phyloP scores from a whole-genome alignment of 2,888 invertebrate genomes.

The Oxystoma pomonae region DNA sequence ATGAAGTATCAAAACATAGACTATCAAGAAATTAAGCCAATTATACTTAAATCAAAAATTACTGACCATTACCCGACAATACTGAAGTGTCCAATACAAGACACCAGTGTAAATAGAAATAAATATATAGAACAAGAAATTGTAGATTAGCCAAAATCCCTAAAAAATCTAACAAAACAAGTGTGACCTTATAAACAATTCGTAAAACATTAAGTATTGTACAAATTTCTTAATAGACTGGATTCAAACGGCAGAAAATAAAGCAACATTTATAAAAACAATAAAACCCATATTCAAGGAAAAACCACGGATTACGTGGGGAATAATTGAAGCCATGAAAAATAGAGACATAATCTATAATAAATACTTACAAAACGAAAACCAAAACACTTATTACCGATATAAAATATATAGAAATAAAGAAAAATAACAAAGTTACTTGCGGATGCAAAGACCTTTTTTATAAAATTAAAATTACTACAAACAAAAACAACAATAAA shows the following conservation, averaged over 20 bases:
- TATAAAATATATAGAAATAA: neutral
- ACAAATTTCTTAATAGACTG: neutral
- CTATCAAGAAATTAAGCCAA: neutral
- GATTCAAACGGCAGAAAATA: neutral
- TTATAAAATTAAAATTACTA: neutral
- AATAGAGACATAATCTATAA: neutral
- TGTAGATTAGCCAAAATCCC: no score
- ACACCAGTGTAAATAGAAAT: neutral
- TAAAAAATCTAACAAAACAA: neutral
- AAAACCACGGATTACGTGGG: neutral
- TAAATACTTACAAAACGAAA: neutral
- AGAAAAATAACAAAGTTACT: neutral
- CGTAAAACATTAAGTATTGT: neutral
- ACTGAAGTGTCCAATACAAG: neutral
- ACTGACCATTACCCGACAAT: neutral
- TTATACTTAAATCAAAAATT: neutral
- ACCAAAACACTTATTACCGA: neutral
- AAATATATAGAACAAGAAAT: no score
- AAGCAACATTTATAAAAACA: neutral
- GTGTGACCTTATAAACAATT: neutral
- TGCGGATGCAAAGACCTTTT: neutral
- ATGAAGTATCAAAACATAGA: neutral
- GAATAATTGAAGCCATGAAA: neutral
- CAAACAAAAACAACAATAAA: neutral
- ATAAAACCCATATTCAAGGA: neutral